Evolutionary conservation across 2,888 invertebrate genomes (phyloP), one percentile per base, ranked within the genome.

Genomic region (Eupithecia abbreviata): DNA sequence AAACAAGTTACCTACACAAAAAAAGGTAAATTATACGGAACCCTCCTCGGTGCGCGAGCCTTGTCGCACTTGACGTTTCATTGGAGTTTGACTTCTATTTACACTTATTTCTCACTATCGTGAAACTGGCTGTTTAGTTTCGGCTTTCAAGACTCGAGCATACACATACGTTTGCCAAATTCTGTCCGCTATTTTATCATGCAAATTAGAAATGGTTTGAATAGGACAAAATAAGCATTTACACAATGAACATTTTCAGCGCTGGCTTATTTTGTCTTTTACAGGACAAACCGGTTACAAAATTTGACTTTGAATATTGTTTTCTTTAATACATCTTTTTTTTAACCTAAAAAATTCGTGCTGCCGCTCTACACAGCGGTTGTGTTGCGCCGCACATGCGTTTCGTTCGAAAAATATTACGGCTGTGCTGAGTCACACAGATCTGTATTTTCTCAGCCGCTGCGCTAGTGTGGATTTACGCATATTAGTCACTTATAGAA

Each of bases 131-230:
- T 42, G 58, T 55, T 76, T 76, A 69, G 76, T 69, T 72, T 75
- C 76, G 79, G 78, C 71, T 72, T 7, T 74, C 74, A 78, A 76
- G 74, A 74, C 75, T 77, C 72, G 58, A 77, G 7, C 47, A 47
- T 69, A 67, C 55, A 51, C 10, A 3, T 69, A 75, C 76, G 49
- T 75, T 75, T 74, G 65, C 41, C 65, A 69, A 73, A 72, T 77
- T 74, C 18, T 30, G 41, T 47, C 51, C 42, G 58, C 72, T 66
- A 76, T 76, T 76, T 79, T 79, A 71, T 78, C 58, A 81, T 79
- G 81, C 71, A 78, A 81, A 81, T 79, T 7, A 42, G n/a, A 72
- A 72, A 72, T 71, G 18, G 71, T 75, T 67, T 74, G 76, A 76
- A 78, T 75, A 67, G 70, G 42, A 72, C 58, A 71, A 66, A 77